Evolutionary conservation across 2,888 invertebrate species (phyloP).

Genomic region (Lacanobia oleracea): DNA sequence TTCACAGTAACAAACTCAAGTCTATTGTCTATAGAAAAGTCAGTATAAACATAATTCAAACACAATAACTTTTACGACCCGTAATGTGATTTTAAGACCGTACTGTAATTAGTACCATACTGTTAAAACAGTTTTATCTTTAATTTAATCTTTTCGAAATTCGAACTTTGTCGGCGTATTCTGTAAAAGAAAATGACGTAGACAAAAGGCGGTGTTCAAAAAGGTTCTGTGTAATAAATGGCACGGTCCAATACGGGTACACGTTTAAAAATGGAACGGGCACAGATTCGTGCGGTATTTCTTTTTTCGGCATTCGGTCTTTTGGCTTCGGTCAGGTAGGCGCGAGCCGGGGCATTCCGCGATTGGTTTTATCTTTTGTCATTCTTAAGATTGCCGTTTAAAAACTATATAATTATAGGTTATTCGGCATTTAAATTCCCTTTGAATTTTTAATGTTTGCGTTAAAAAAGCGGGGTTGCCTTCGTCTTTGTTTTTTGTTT

Average conservation of each 20-base stretch:
- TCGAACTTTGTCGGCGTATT: conserved; percentile 74
- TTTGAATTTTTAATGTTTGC: conserved; percentile 53
- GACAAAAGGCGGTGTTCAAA: conserved; percentile 76
- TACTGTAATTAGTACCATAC: conserved; percentile 57
- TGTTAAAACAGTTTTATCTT: conserved; percentile 55
- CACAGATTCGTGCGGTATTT: conserved; percentile 66
- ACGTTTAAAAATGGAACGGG: conserved; percentile 71
- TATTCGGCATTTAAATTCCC: conserved; percentile 48
- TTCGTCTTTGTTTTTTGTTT: conserved; percentile 26
- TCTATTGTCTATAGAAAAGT: conserved; percentile 51
- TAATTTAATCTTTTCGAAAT: conserved; percentile 53
- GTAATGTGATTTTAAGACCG: conserved; percentile 60
- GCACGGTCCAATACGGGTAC: conserved; percentile 74
- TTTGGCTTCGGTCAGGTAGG: conserved; percentile 74
- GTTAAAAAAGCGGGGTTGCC: conserved; percentile 47
- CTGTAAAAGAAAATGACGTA: conserved; percentile 68
- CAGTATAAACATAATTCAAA: conserved; percentile 38
- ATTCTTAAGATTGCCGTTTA: conserved; percentile 70
- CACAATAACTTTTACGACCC: conserved; percentile 56
- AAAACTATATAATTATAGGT: conserved; percentile 70
- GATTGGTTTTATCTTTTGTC: conserved; percentile 67
- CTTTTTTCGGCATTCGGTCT: conserved; percentile 64
- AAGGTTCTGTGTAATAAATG: conserved; percentile 80
- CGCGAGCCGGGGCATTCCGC: conserved; percentile 71
- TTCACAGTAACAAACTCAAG: conserved; percentile 44